Conservation (phyloP, 2,888 invertebrate species). For the Amaurobius ferox region DNA sequence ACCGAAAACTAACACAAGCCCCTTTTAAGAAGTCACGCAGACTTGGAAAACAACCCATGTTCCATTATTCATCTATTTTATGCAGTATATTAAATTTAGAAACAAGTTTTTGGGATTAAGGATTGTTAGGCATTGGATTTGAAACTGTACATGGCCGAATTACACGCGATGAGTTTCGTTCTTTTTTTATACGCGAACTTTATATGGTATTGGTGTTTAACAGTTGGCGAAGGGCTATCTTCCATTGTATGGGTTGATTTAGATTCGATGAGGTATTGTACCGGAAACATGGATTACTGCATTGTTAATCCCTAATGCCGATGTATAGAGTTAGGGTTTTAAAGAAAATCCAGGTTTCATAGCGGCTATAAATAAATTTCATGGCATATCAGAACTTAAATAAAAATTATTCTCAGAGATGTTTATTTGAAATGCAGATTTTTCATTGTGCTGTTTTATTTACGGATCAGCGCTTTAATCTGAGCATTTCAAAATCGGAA, state of each 20-base stretch:
- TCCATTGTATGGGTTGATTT: conserved; percentile 58
- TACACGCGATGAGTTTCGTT: conserved; percentile 47
- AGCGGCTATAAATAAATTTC: conserved; percentile 47
- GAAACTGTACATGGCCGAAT: conserved; percentile 59
- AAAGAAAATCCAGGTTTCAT: conserved; percentile 11
- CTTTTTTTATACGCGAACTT: conserved; percentile 50
- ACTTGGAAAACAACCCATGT: conserved; percentile 63
- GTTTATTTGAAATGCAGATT: too few relatives aligned
- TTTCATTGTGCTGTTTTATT: too few relatives aligned
- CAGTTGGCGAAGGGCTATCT: conserved; percentile 31
- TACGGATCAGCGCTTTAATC: too few relatives aligned
- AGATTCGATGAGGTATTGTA: conserved; percentile 43
- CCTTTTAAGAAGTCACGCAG: conserved; percentile 69
- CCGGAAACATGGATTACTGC: conserved; percentile 67
- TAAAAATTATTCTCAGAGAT: neutral
- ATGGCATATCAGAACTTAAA: neutral
- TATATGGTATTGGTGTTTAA: conserved; percentile 43
- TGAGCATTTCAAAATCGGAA: too few relatives aligned
- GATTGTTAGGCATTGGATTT: conserved; percentile 66
- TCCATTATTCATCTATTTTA: conserved; percentile 71
- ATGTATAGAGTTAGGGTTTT: conserved; percentile 31
- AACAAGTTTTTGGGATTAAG: conserved; percentile 70
- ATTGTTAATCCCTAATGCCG: conserved; percentile 49
- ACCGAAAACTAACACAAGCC: conserved; percentile 67
- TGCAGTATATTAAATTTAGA: conserved; percentile 71